phyloP scores from a whole-genome alignment of 1,140 invertebrate genomes.

The Aethina tumida region DNA sequence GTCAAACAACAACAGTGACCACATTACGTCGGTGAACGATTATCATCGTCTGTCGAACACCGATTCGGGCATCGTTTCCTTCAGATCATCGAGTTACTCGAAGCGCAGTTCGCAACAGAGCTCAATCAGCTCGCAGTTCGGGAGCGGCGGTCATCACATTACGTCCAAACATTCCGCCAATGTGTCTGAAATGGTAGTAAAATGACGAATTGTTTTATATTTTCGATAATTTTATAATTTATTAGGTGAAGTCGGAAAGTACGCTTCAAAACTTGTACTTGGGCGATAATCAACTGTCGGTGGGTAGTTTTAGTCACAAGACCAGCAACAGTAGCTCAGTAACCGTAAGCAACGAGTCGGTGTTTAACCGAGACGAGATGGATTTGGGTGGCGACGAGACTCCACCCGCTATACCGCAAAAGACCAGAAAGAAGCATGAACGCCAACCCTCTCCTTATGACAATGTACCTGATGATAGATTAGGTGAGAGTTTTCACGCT shows the following conservation, averaged over 20 bases:
- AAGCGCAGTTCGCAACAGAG: constrained; percentile 48
- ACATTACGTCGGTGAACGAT: constrained; percentile 25
- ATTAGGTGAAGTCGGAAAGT: constrained; percentile 27
- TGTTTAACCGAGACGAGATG: constrained; percentile 7
- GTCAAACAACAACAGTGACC: constrained; percentile 26
- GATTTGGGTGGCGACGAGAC: constrained; percentile 29
- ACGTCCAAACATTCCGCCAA: constrained; percentile 9
- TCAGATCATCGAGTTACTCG: constrained; percentile 48
- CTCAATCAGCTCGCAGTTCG: constrained; percentile 38
- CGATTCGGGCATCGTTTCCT: constrained; percentile 59
- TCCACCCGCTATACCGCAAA: constrained; percentile 58
- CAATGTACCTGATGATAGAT: constrained; percentile 49
- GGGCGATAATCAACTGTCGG: constrained; percentile 3
- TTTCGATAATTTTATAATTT: no score
- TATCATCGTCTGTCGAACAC: constrained; percentile 36
- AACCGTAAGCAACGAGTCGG: constrained; percentile 15
- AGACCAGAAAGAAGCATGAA: constrained; percentile 46
- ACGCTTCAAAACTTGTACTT: constrained; percentile 9
- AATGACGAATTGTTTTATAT: no score
- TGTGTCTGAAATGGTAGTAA: constrained; percentile 13
- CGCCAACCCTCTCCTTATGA: constrained; percentile 64
- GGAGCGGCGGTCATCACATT: constrained; percentile 22
- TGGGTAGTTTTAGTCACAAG: constrained; percentile 17
- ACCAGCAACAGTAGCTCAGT: constrained; percentile 24
- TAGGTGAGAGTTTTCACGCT: constrained; percentile 17